These are phyloP conservation scores for Mobula hypostoma DNA, from an alignment of 2,113 vertebrate genomes.

Conservation along the genomic window DNA sequence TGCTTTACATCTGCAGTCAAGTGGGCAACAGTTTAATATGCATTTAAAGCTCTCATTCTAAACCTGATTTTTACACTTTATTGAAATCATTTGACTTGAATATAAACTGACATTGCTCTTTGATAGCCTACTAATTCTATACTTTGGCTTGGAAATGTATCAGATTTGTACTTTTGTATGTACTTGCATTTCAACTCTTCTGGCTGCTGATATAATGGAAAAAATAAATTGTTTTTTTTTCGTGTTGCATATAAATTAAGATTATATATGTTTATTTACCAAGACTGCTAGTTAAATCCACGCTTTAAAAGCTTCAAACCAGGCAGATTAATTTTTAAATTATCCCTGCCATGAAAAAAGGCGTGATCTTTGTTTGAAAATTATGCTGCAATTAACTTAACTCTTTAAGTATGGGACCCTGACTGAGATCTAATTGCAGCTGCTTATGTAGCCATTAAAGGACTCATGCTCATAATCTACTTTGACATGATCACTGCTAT, in stretches of 20 bases:
- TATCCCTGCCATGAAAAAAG: not conserved
- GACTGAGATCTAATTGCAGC: not conserved
- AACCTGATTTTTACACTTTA: constrained; percentile 8
- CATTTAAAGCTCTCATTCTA: constrained; percentile 20
- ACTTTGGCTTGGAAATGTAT: not conserved
- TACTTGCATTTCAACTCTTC: not conserved
- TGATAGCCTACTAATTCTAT: constrained; percentile 18
- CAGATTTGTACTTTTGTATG: not conserved
- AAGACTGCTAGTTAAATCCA: not conserved
- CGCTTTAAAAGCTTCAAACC: not conserved
- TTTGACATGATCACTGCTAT: constrained; percentile 50
- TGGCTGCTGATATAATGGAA: not conserved
- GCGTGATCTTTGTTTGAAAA: not conserved
- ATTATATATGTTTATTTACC: not conserved
- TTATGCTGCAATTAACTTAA: not conserved
- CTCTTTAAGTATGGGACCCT: not conserved
- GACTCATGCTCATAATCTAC: constrained; percentile 55
- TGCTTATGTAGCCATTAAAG: constrained; percentile 17
- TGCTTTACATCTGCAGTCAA: constrained; percentile 8
- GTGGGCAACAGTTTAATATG: not conserved
- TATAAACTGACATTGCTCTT: constrained; percentile 18
- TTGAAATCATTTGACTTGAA: constrained; percentile 27
- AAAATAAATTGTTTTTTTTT: not conserved
- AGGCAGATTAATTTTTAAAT: constrained; percentile 12
- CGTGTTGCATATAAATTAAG: not conserved